Conservation (phyloP, 2,888 invertebrate species). For the Sinelater perroti region DNA sequence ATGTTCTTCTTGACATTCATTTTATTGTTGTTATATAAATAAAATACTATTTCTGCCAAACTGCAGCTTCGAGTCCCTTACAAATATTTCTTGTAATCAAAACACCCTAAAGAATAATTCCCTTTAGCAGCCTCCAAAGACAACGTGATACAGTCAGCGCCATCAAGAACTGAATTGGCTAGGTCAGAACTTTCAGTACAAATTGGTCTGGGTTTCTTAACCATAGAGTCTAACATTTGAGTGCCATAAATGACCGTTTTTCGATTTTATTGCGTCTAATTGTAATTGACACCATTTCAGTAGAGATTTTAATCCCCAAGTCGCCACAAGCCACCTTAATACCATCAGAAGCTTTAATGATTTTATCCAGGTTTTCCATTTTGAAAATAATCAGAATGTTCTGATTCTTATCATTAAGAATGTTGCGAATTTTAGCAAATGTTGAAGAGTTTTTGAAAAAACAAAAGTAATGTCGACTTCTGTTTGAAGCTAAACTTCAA, state of each 20-base stretch:
- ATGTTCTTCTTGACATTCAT: no score
- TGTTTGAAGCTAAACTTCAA: constrained; percentile 90
- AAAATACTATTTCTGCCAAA: constrained; percentile 92
- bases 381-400: constrained; percentile 96
- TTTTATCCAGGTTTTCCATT: constrained; percentile 92
- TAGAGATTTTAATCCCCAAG: constrained; percentile 96
- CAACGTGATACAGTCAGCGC: constrained; percentile 94
- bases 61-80: constrained; percentile 94
- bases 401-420: constrained; percentile 87
- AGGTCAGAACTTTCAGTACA: constrained; percentile 97
- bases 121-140: constrained; percentile 99
- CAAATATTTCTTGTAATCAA: constrained; percentile 92
- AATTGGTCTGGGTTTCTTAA: constrained; percentile 96
- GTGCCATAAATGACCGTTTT: constrained; percentile 98
- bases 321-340: constrained; percentile 99
- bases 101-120: constrained; percentile 88
- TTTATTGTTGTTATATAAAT: constrained; percentile 79
- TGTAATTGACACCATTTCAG: constrained; percentile 97
- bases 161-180: constrained; percentile 96
- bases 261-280: constrained; percentile 93
- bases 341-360: constrained; percentile 91
- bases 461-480: constrained; percentile 97
- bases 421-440: constrained; percentile 85
- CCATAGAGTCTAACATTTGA: constrained; percentile 98
- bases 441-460: constrained; percentile 91